Conservation (phyloP, 2,113 vertebrate genomes). For the Halichoerus grypus region DNA sequence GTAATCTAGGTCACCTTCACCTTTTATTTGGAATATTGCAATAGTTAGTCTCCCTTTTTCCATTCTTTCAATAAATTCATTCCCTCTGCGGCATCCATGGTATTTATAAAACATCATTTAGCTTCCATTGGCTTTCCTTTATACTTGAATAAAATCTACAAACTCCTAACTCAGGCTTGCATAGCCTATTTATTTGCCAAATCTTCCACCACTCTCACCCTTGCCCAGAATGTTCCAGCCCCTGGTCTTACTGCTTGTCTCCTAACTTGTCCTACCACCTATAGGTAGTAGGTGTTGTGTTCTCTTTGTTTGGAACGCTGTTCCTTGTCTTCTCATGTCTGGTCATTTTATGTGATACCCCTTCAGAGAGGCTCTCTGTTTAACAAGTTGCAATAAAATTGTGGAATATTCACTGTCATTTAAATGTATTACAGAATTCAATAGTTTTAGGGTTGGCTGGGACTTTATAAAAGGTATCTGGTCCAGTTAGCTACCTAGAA, state of each 20-base stretch:
- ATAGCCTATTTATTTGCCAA: conserved; percentile 32
- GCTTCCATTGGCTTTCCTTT: conserved; percentile 37
- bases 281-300: background rate
- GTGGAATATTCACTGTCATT: conserved; percentile 26
- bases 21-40: background rate
- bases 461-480: conserved; percentile 15
- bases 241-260: background rate
- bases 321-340: background rate
- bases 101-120: conserved; percentile 36
- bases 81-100: background rate
- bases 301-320: background rate
- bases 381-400: conserved; percentile 22
- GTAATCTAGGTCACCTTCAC: background rate
- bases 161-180: background rate
- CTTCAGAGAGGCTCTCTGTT: background rate
- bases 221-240: background rate
- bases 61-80: background rate
- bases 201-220: background rate
- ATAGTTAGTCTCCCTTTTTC: background rate
- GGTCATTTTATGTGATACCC: background rate
- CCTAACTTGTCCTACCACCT: background rate
- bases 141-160: background rate
- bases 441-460: background rate
- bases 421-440: conserved; percentile 13
- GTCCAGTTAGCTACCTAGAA: background rate